These are phyloP conservation scores for Mycalesis mineus DNA, from an alignment of 2,888 invertebrate species.

Conservation along the genomic window DNA sequence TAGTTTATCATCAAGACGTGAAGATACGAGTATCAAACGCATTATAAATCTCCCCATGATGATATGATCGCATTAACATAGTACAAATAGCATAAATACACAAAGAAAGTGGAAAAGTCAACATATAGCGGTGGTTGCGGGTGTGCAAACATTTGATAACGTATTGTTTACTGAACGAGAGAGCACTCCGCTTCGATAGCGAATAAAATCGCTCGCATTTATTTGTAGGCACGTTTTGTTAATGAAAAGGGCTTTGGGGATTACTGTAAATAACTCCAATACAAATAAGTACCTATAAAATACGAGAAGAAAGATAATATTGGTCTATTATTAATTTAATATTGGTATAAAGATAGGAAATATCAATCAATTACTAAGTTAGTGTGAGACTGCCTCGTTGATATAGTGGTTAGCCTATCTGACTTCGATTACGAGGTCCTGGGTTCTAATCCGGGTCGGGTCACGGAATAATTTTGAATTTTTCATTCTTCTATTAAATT, in stretches of 20 bases:
- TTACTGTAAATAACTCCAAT: neutral
- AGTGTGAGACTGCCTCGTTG: too few relatives aligned
- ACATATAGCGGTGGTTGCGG: slow-evolving; percentile 23
- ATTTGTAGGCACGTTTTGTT: slow-evolving; percentile 34
- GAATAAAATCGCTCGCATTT: slow-evolving; percentile 29
- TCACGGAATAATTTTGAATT: too few relatives aligned
- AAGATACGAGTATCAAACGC: neutral
- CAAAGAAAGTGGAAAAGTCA: slow-evolving; percentile 34
- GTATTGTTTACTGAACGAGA: slow-evolving; percentile 7
- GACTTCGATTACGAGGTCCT: too few relatives aligned
- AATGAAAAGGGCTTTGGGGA: neutral
- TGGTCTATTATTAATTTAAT: too few relatives aligned
- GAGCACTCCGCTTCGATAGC: slow-evolving; percentile 26
- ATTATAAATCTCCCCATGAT: neutral
- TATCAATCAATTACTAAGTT: too few relatives aligned
- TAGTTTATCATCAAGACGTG: too few relatives aligned
- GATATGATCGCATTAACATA: neutral
- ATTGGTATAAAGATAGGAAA: too few relatives aligned
- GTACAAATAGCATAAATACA: slow-evolving; percentile 4
- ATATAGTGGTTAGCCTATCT: too few relatives aligned
- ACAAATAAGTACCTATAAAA: neutral
- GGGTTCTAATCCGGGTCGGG: too few relatives aligned
- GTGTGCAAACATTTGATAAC: slow-evolving; percentile 36
- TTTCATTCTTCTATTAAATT: too few relatives aligned
- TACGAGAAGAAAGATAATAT: too few relatives aligned